phyloP scores from a whole-genome alignment of 2,113 vertebrate species.

The Carettochelys insculpta region DNA sequence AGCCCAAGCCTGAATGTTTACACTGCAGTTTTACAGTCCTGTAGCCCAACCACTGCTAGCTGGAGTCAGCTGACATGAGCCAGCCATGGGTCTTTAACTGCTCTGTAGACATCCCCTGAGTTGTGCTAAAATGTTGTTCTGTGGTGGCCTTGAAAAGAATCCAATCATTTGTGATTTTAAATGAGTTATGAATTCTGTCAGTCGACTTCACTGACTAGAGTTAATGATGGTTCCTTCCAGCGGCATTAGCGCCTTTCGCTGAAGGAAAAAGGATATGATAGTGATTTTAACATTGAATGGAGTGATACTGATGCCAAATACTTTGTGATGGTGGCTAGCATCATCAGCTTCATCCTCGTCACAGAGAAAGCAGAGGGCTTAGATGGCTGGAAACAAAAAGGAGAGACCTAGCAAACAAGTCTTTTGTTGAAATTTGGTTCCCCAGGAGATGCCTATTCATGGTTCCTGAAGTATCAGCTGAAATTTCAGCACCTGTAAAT shows the following conservation, averaged over 20 bases:
- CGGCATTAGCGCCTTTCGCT: not conserved
- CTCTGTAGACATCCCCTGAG: too few species aligned
- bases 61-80: too few species aligned
- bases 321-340: not conserved
- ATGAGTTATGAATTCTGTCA: not conserved
- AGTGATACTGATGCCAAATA: not conserved
- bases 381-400: not conserved
- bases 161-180: not conserved
- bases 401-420: not conserved
- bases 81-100: too few species aligned
- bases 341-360: not conserved
- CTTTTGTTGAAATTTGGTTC: not conserved
- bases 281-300: not conserved
- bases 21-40: too few species aligned
- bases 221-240: not conserved
- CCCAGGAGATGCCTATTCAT: not conserved
- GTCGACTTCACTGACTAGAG: not conserved
- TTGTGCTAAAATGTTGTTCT: too few species aligned
- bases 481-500: not conserved
- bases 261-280: rapidly evolving
- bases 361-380: constrained; percentile 24
- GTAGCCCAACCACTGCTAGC: too few species aligned
- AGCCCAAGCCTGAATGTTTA: too few species aligned
- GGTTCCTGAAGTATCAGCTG: not conserved
- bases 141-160: not conserved